Conservation (phyloP, 92 coral and sea anemone species). For the Zoanthus sociatus region DNA sequence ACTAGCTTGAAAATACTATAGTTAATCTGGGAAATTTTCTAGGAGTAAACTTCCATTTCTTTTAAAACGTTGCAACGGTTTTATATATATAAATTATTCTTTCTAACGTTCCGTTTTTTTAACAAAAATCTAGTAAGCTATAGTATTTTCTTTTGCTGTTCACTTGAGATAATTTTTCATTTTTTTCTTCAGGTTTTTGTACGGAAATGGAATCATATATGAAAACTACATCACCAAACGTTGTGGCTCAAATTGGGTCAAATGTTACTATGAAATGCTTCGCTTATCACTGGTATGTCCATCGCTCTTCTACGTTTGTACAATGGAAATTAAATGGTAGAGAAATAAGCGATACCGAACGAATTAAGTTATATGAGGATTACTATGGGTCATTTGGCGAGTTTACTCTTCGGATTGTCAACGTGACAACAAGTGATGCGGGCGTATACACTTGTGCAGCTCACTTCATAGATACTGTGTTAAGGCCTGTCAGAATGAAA, state of each 20-base stretch:
- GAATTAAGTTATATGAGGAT: background rate
- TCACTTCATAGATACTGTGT: background rate
- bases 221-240: background rate
- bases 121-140: too few relatives aligned
- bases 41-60: too few relatives aligned
- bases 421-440: background rate
- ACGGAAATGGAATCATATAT: background rate
- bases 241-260: background rate
- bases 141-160: too few relatives aligned
- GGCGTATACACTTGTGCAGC: background rate
- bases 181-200: background rate
- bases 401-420: background rate
- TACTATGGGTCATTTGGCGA: background rate
- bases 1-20: too few relatives aligned
- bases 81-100: too few relatives aligned
- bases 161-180: too few relatives aligned
- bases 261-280: background rate
- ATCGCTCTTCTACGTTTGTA: background rate
- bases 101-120: too few relatives aligned
- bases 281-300: background rate
- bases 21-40: too few relatives aligned
- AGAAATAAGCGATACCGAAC: background rate
- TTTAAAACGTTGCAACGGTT: too few relatives aligned
- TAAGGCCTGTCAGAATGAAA: too few relatives aligned
- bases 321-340: background rate